A percentile compares a stretch with the other conserved stretches of the same genome.
These are phyloP conservation scores for Eupleurogrammus muticus DNA, from an alignment of 2,797 vertebrate genomes.

Conservation along the genomic window DNA sequence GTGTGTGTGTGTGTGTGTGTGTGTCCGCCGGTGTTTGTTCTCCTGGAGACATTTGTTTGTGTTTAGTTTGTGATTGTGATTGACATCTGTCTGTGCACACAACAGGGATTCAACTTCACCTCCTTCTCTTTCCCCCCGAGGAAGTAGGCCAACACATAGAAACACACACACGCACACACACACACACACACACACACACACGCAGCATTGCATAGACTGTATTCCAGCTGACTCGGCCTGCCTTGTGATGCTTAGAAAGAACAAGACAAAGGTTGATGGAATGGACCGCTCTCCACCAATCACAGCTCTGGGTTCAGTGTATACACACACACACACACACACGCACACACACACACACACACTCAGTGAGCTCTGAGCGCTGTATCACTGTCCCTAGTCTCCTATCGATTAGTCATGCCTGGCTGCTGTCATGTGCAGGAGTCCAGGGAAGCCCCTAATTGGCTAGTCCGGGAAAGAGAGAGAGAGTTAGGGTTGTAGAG, in stretches of 20 bases:
- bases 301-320: constrained; percentile 35
- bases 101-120: constrained; percentile 16
- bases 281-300: constrained; percentile 64
- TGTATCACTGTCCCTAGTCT: constrained; percentile 67
- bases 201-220: constrained; percentile 42
- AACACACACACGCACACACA: constrained; percentile 21
- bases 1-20: too few relatives aligned
- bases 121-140: constrained; percentile 25
- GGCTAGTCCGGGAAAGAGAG: constrained; percentile 74
- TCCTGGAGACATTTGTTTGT: neutral
- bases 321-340: constrained; percentile 26
- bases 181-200: neutral
- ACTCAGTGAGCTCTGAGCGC: constrained; percentile 44
- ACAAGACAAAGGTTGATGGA: constrained; percentile 74
- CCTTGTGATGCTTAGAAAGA: constrained; percentile 66
- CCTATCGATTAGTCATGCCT: constrained; percentile 91
- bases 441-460: constrained; percentile 88
- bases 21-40: neutral
- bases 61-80: too few relatives aligned
- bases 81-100: constrained; percentile 10
- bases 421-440: constrained; percentile 86
- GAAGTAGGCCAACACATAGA: constrained; percentile 63
- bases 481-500: constrained; percentile 47
- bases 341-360: constrained; percentile 26
- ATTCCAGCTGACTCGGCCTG: constrained; percentile 59